phyloP scores from a whole-genome alignment of 1,140 invertebrate species.

The Lucilia sericata region DNA sequence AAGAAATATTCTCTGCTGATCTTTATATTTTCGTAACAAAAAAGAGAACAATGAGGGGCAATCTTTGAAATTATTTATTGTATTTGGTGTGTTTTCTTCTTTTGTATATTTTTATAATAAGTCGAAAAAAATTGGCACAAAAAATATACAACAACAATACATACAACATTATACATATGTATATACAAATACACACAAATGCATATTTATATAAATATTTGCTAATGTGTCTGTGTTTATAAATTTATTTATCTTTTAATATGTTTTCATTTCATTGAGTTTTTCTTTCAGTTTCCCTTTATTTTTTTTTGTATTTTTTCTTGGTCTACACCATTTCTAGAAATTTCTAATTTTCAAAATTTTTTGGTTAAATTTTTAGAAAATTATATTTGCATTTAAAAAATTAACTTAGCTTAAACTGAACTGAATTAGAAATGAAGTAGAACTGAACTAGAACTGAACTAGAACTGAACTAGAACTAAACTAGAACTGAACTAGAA shows the following conservation, averaged over 20 bases:
- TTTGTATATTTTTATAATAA: not conserved
- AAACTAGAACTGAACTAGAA: too few species aligned
- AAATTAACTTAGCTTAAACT: too few species aligned
- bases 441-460: too few species aligned
- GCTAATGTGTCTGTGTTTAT: not conserved
- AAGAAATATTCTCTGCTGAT: not conserved
- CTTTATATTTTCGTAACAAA: too few species aligned
- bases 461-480: too few species aligned
- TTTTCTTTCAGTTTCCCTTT: not conserved
- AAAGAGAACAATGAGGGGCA: too few species aligned
- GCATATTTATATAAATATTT: not conserved
- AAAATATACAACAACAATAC: too few species aligned
- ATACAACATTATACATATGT: not conserved
- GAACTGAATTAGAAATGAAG: too few species aligned
- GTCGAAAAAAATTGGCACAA: conserved; percentile 8
- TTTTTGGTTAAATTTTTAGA: too few species aligned
- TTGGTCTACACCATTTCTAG: not conserved
- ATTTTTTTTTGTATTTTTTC: not conserved
- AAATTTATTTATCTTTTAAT: not conserved
- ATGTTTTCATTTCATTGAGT: conserved; percentile 16
- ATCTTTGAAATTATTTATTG: not conserved
- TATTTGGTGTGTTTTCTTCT: not conserved
- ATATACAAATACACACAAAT: not conserved
- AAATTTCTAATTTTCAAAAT: too few species aligned
- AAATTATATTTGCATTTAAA: too few species aligned